These are phyloP conservation scores for Mustela lutreola DNA, from an alignment of 2,113 vertebrate species.

Conservation along the genomic window DNA sequence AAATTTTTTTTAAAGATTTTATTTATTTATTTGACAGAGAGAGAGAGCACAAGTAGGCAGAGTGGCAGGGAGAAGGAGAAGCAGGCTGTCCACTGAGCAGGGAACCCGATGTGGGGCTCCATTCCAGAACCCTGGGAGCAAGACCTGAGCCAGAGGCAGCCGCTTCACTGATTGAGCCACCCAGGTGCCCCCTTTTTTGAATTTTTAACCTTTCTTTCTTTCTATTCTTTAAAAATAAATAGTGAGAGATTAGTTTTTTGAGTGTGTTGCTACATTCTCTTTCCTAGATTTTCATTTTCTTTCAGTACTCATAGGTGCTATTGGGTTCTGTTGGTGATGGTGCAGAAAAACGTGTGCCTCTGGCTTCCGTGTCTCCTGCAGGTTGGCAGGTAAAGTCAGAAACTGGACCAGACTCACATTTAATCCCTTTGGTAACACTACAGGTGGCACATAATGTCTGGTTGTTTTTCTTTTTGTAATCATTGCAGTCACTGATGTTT, in stretches of 20 bases:
- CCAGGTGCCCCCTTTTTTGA: neutral
- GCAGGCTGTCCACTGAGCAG: too few relatives aligned
- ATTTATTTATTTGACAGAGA: too few relatives aligned
- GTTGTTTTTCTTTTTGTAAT: neutral
- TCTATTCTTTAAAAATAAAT: neutral
- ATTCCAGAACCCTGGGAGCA: too few relatives aligned
- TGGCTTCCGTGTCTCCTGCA: neutral
- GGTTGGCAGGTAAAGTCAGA: neutral
- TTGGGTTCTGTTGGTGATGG: neutral
- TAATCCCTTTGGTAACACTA: neutral
- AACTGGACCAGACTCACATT: neutral
- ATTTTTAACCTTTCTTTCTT: neutral
- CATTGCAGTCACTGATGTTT: neutral
- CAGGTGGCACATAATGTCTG: neutral
- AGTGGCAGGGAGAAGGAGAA: too few relatives aligned
- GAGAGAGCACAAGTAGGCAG: too few relatives aligned
- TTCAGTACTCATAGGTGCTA: neutral
- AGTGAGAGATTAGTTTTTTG: neutral
- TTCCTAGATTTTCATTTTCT: constrained; percentile 3
- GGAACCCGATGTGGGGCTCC: too few relatives aligned
- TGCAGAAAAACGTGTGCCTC: neutral
- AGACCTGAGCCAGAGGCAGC: too few relatives aligned
- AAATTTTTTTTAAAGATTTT: too few relatives aligned
- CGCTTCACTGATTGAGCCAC: too few relatives aligned
- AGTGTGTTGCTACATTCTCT: neutral